Base-by-base conservation (phyloP, 2,888 invertebrate genomes). In the Pollenia angustigena region DNA sequence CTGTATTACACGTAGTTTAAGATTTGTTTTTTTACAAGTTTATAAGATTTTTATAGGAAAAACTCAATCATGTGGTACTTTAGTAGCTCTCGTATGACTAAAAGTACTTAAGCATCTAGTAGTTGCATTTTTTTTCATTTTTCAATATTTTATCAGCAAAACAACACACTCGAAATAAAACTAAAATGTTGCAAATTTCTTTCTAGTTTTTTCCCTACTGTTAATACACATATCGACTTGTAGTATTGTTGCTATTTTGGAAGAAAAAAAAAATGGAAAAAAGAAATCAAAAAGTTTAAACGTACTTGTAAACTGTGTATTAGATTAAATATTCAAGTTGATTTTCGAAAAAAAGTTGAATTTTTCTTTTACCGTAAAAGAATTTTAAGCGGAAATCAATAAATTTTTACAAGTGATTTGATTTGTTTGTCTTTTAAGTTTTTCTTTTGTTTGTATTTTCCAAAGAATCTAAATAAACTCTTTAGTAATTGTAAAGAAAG, bases 301-400 rank as follows among this genome's bases (percentile, higher is more conserved):
- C 14, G 48, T 44, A 44, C 16, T n/a, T 6, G 11, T 42, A 50
- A 58, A 69, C 48, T 56, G n/a, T 50, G 68, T 18, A 79, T 42
- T 16, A 64, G 56, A 56, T 64, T 72, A 56, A 81, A 66, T 52
- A 69, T 60, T 69, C 50, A 60, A 75, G 60, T 54, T 40, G 40
- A 9, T 54, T 60, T 52, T 60, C 23, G 48, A 54, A 56, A 48
- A 76, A 60, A 71, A 9, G 48, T 58, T 58, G 52, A 50, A 40
- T 66, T 74, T 81, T 32, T 32, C 12, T 42, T 40, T 10, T 16
- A 74, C 40, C n/a, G 10, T 4, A 23, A 56, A 14, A 69, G 44
- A 16, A 60, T 46, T 76, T 56, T n/a, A 52, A 83, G 64, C 7
- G 50, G 9, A 83, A 83, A 83, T 83, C 83, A 78, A 83, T 83